Percentiles rank a stretch among this genome's conserved stretches.
These are phyloP conservation scores for Cepaea hortensis DNA, from an alignment of 2,888 invertebrate genomes.

Conservation along the genomic window DNA sequence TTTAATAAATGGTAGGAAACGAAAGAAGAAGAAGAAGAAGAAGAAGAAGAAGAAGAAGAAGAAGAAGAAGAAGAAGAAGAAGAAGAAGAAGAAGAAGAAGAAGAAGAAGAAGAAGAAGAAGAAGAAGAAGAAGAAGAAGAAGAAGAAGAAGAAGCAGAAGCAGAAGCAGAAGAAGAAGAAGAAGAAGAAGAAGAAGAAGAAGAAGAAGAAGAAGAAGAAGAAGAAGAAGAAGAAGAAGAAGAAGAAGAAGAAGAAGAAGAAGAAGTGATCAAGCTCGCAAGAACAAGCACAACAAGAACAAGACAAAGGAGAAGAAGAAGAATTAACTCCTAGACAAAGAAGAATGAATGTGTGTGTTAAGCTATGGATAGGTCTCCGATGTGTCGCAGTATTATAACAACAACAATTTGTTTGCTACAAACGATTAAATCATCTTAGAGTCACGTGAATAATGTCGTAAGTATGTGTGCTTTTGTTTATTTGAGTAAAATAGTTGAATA, in stretches of 20 bases:
- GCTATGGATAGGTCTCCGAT: no score
- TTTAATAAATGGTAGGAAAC: no score
- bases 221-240: not conserved
- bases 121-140: not conserved
- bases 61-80: not conserved
- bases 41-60: not conserved
- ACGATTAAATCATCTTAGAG: no score
- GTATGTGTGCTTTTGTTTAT: no score
- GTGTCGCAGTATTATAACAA: no score
- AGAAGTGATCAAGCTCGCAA: not conserved
- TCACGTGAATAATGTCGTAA: no score
- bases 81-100: not conserved
- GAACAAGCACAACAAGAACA: not conserved
- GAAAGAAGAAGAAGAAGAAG: not conserved
- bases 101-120: not conserved
- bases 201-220: not conserved
- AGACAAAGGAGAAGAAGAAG: not conserved
- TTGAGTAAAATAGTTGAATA: no score
- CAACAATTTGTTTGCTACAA: no score
- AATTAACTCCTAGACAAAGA: no score
- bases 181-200: not conserved
- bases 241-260: not conserved
- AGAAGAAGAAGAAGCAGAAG: not conserved
- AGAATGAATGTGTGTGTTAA: no score
- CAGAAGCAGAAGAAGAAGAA: not conserved